These are phyloP conservation scores for Athrips mouffetella DNA, from an alignment of 2,888 invertebrate species.

Conservation along the genomic window DNA sequence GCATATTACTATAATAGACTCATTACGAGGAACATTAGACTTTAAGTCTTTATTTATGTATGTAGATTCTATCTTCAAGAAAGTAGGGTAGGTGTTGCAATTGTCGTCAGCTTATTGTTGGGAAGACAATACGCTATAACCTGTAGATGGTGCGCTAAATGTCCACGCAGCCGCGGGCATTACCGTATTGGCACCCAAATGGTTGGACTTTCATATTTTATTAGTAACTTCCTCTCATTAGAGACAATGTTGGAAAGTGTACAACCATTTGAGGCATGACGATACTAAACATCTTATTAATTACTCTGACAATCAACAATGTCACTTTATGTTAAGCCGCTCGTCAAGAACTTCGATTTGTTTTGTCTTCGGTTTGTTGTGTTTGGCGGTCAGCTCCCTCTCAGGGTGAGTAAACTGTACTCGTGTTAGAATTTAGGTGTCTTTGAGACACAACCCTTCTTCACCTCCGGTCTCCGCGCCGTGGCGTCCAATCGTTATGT, in stretches of 20 bases:
- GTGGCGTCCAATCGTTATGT: too few relatives aligned
- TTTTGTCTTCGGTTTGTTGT: too few relatives aligned
- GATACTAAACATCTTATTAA: too few relatives aligned
- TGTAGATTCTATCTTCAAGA: constrained; percentile 23
- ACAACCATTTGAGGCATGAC: background rate
- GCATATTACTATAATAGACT: constrained; percentile 6
- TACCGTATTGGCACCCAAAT: constrained; percentile 20
- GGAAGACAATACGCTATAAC: constrained; percentile 41
- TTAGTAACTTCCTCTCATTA: constrained; percentile 4
- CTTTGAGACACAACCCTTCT: too few relatives aligned
- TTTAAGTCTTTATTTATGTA: too few relatives aligned
- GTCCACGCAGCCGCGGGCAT: constrained; percentile 22
- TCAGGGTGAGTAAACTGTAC: too few relatives aligned
- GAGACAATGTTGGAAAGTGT: constrained; percentile 2
- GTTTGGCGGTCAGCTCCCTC: too few relatives aligned
- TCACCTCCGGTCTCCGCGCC: too few relatives aligned
- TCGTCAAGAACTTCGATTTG: too few relatives aligned
- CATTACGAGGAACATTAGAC: constrained; percentile 3
- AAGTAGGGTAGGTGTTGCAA: constrained; percentile 30
- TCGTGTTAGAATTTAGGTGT: too few relatives aligned
- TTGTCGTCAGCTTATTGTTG: constrained; percentile 29
- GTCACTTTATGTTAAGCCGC: background rate
- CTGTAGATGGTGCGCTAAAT: constrained; percentile 30
- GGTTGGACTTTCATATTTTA: constrained; percentile 26
- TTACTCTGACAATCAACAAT: too few relatives aligned